Base-by-base conservation (phyloP, 2,113 vertebrate genomes). In the Sminthopsis crassicaudata region DNA sequence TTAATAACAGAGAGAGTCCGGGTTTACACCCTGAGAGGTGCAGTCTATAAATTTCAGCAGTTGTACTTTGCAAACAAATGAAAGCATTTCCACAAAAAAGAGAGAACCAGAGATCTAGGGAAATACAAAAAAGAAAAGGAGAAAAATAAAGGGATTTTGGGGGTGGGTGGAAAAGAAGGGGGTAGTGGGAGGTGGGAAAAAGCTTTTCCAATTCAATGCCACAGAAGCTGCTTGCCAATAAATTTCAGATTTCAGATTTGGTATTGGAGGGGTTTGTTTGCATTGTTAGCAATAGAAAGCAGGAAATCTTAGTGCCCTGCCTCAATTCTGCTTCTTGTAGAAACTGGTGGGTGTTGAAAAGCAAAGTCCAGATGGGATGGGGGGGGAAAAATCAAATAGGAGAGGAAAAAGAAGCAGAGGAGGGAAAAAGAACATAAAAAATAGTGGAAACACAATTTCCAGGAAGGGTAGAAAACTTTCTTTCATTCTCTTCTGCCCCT, bases 191-290 rank as follows among this genome's bases (percentile, higher is more conserved):
- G 89, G 91, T 91, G 90, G 92, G 90, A 92, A 97, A 96, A 91
- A 95, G 89, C 95, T 97, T 97, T 96, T 97, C 97, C 97, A 94
- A 97, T 96, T 96, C 90, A 96, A 57, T 97, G 95, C 97, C 16
- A 84, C 96, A 92, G 95, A 97, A 92, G 91, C 36, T 97, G 96
- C 95, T 95, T 97, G 92, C 95, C 92, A 90, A 50, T 94, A 97
- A 95, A 97, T 96, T 96, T 98, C 96, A 97, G 84, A 51, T 55
- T 67, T 98, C 96, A 97, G 84, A 51, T 55, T 53, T 76, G 90
- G 36, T 93, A 14, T 30, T 2, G 97, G 90, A 2, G 14, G 88
- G 96, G 55, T 96, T 96, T 97, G 94, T 96, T 97, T 96, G 76
- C 95, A 95, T 57, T 93, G 46, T 1, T 27, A 97, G 50, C 94